Conservation (phyloP, 1,140 invertebrate genomes). For the Lysiphlebus fabarum region DNA sequence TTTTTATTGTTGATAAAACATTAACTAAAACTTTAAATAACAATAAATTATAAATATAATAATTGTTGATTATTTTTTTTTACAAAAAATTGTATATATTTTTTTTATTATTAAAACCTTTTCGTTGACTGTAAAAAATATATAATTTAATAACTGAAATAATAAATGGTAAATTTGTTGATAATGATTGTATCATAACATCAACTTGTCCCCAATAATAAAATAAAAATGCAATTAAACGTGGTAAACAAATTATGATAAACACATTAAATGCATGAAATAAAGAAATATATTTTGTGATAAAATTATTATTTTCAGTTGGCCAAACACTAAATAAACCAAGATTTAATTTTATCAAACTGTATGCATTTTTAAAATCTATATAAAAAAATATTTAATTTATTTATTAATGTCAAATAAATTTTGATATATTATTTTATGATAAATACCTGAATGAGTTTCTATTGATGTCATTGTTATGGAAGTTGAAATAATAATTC, state of each 20-base stretch:
- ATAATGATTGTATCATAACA: not conserved
- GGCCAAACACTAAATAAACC: slow-evolving; percentile 18
- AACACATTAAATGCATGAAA: slow-evolving; percentile 1
- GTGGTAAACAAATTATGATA: not conserved
- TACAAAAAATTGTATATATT: too few species aligned
- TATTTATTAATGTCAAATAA: not conserved
- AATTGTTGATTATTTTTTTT: too few species aligned
- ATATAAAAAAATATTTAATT: too few species aligned
- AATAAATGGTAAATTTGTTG: not conserved
- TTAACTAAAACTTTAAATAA: slow-evolving; percentile 2
- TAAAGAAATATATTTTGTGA: not conserved
- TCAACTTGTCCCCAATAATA: slow-evolving; percentile 5
- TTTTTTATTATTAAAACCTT: slow-evolving; percentile 5
- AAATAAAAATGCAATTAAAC: not conserved
- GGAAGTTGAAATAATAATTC: too few species aligned
- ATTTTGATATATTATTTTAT: not conserved
- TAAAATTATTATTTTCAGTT: slow-evolving; percentile 7
- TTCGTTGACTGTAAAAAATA: slow-evolving; percentile 15
- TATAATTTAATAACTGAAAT: slow-evolving; percentile 10
- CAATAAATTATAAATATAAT: not conserved
- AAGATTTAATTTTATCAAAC: not conserved
- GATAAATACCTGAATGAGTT: too few species aligned
- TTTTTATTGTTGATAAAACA: slow-evolving; percentile 8
- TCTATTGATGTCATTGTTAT: too few species aligned
- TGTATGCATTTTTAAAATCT: too few species aligned